A percentile compares a stretch with the other conserved stretches of the same genome.
Evolutionary conservation across 2,797 vertebrate species (phyloP).

Genomic region (Sorex maritimensis): DNA sequence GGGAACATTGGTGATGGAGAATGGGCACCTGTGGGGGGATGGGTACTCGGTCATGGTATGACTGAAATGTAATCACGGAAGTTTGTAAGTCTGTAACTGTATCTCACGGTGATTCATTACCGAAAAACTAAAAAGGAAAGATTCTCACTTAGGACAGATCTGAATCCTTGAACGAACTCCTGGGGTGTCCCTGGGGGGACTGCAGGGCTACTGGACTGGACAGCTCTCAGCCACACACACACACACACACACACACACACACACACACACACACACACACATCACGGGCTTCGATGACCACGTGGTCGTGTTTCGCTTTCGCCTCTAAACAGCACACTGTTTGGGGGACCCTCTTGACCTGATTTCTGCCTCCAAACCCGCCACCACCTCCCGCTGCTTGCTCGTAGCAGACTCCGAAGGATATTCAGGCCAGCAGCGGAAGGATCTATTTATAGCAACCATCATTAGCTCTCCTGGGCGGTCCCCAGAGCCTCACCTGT

Average conservation of each 20-base stretch:
- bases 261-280: too few species aligned
- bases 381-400: not conserved
- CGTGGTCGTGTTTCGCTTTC: not conserved
- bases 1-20: too few species aligned
- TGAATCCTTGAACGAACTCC: not conserved
- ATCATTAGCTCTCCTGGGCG: conserved; percentile 84
- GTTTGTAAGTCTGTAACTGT: too few species aligned
- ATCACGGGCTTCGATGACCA: not conserved
- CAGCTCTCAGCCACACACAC: not conserved
- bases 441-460: conserved; percentile 85
- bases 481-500: conserved; percentile 86
- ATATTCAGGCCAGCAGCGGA: conserved; percentile 4
- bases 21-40: too few species aligned
- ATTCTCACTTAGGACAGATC: not conserved
- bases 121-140: too few species aligned
- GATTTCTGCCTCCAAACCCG: conserved; percentile 56
- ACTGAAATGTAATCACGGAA: too few species aligned
- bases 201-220: too few species aligned
- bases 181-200: accelerated
- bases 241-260: too few species aligned
- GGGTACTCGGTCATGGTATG: too few species aligned
- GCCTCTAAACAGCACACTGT: conserved; percentile 19
- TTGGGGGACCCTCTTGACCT: not conserved
- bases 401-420: not conserved
- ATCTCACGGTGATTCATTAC: too few species aligned